Conservation (phyloP, 2,113 vertebrate species). For the Panthera leo region DNA sequence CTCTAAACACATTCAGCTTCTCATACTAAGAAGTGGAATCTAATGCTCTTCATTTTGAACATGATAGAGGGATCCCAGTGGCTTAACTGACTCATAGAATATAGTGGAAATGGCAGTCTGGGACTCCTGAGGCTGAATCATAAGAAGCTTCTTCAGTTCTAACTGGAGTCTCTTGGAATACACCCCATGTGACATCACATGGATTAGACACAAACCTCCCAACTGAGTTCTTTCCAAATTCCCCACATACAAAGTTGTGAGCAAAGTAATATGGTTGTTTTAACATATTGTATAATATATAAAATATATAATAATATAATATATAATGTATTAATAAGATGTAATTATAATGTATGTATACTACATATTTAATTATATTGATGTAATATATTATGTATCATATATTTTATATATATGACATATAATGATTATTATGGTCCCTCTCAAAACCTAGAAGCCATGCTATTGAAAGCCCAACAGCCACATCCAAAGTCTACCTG, state of each 20-base stretch:
- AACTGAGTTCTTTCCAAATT: not conserved
- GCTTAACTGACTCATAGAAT: not conserved
- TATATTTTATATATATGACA: not conserved
- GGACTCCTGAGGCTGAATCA: not conserved
- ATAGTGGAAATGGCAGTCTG: not conserved
- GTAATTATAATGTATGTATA: not conserved
- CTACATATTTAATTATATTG: not conserved
- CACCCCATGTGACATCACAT: rapidly evolving
- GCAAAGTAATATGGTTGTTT: not conserved
- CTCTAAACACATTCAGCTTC: not conserved
- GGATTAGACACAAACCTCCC: not conserved
- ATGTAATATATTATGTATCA: not conserved
- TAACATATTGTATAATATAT: not conserved
- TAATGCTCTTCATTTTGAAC: not conserved
- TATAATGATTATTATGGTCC: not conserved
- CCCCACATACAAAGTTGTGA: not conserved
- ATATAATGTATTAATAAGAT: not conserved
- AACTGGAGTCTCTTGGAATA: not conserved
- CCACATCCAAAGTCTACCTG: not conserved
- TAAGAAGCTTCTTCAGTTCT: not conserved
- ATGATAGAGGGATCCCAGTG: not conserved
- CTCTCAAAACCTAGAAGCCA: not conserved
- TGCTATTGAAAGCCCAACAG: not conserved
- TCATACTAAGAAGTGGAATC: not conserved
- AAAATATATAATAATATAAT: not conserved